Base-by-base conservation (phyloP, 2,797 vertebrate species). In the Gallirallus australis region DNA sequence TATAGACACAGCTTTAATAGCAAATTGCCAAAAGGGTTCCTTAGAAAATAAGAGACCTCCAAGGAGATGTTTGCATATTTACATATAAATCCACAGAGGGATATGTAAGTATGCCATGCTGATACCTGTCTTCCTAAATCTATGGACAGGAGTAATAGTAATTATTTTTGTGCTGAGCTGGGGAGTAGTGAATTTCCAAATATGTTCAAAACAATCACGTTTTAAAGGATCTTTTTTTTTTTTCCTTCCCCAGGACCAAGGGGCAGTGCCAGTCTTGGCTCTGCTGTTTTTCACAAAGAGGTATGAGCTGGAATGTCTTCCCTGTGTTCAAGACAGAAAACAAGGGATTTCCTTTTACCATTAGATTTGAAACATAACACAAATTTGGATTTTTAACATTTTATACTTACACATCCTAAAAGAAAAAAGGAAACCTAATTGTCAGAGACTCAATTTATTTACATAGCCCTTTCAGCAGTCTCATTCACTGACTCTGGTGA, bases 11-110 rank as follows among this genome's bases (percentile, higher is more conserved):
- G 87, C 63, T 93, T 91, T 96, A 88, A 89, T 57, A 95, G 73
- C 45, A 84, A 94, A 82, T 94, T 92, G 91, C 82, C 88, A 92
- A 90, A 95, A 80, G 75, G 27, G 33, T 15, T 82, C 87, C 84
- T 93, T 68, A 52, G 68, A 92, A 95, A 96, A 85, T 73, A 76
- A 52, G 88, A 96, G 78, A 86, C 81, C 71, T 95, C 78, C 86
- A 73, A 53, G 90, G 76, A 79, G 94, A 89, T 71, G 68, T 71
- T 94, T 94, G 72, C 76, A 71, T 94, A 89, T 96, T 96, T 96
- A 93, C 88, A 50, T 93, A 82, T 85, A 90, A 95, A 95, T 87
- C 77, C 90, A 79, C 18, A 12, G 79, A 92, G 52, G 63, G 70
- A 53, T 96, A 33, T 77, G 68, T 54, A 90, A 84, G 73, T 92